Conservation (phyloP, 1,140 invertebrate species). For the Saxidomus purpurata region DNA sequence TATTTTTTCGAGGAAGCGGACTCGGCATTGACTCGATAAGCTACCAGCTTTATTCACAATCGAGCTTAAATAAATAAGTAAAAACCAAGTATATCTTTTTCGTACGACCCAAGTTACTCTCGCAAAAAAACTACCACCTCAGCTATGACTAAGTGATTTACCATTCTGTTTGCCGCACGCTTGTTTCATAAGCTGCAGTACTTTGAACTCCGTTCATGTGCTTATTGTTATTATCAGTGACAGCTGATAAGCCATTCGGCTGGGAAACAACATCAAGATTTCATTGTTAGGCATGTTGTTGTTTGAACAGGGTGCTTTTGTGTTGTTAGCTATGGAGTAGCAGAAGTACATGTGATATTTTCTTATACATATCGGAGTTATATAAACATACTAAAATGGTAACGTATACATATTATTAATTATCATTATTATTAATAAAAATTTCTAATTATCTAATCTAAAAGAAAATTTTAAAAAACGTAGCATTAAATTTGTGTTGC, state of each 20-base stretch:
- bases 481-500: neutral
- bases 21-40: too few species aligned
- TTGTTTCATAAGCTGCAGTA: neutral
- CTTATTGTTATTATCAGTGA: neutral
- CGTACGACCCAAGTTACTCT: too few species aligned
- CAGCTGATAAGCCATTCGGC: slow-evolving; percentile 7
- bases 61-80: too few species aligned
- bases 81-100: too few species aligned
- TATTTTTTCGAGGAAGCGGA: too few species aligned
- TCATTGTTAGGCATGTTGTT: neutral
- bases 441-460: neutral
- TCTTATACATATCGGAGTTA: slow-evolving; percentile 16
- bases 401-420: neutral
- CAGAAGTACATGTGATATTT: neutral
- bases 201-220: neutral
- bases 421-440: neutral
- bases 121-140: too few species aligned
- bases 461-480: neutral
- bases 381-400: neutral
- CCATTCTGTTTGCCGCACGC: neutral
- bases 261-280: neutral
- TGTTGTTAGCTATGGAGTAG: neutral
- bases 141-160: neutral
- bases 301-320: neutral
- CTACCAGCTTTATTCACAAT: too few species aligned